A percentile compares a stretch with the other conserved stretches of the same genome.
Evolutionary conservation across 1,140 invertebrate species (phyloP).

Genomic region (Sesamia nonagrioides): DNA sequence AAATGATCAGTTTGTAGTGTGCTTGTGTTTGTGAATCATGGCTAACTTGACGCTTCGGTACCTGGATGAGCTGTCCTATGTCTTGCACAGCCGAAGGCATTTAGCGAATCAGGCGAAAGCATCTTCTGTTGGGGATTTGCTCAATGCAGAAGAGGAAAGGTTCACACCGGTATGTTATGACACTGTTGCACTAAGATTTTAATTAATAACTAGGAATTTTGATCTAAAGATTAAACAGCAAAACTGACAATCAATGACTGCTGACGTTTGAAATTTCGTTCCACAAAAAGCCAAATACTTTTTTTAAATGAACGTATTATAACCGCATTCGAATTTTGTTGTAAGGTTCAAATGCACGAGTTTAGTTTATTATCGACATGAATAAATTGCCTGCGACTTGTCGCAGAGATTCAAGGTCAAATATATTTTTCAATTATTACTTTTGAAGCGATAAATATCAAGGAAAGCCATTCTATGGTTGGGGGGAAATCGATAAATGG

Average conservation of each 20-base stretch:
- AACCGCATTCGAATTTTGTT: background rate
- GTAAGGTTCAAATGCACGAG: conserved; percentile 20
- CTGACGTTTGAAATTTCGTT: conserved; percentile 39
- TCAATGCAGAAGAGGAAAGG: conserved; percentile 80
- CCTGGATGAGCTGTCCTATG: conserved; percentile 85
- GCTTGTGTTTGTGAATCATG: conserved; percentile 74
- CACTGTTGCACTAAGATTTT: conserved; percentile 34
- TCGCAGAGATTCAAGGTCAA: conserved; percentile 35
- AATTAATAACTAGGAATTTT: conserved; percentile 27
- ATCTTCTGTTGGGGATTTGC: conserved; percentile 83
- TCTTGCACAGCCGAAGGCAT: conserved; percentile 79
- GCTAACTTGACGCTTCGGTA: conserved; percentile 83
- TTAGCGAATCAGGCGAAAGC: conserved; percentile 76
- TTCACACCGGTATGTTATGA: conserved; percentile 73
- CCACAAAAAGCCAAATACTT: conserved; percentile 14
- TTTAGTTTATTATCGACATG: background rate
- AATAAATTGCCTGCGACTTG: conserved; percentile 1
- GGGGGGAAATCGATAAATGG: background rate
- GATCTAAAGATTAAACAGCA: background rate
- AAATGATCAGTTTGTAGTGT: conserved; percentile 66
- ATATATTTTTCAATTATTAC: conserved; percentile 8
- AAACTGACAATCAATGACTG: conserved; percentile 20
- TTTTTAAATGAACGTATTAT: background rate
- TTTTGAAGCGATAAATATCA: background rate
- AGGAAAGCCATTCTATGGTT: background rate